Percentiles rank a stretch among this genome's conserved stretches.
These are phyloP conservation scores for Brachyopa scutellaris DNA, from an alignment of 2,888 invertebrate species.

Conservation along the genomic window DNA sequence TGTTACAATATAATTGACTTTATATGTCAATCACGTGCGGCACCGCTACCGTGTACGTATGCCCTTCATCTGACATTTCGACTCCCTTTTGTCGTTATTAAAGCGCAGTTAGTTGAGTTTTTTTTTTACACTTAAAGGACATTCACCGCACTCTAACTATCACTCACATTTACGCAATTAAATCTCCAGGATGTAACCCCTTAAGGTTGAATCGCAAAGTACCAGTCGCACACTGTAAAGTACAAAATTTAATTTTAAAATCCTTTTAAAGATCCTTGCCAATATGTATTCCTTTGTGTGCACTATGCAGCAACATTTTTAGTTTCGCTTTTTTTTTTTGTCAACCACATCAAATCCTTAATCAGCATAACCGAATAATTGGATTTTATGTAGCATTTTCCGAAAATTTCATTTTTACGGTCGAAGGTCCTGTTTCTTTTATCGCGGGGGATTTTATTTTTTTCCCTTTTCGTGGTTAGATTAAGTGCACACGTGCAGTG, in stretches of 20 bases:
- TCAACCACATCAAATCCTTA: slow-evolving; percentile 59
- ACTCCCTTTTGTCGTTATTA: slow-evolving; percentile 31
- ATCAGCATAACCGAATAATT: slow-evolving; percentile 72
- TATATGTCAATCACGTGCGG: slow-evolving; percentile 69
- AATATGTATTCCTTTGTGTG: neutral
- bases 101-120: slow-evolving; percentile 25
- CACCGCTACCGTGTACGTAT: slow-evolving; percentile 15
- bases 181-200: slow-evolving; percentile 37
- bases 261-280: slow-evolving; percentile 45
- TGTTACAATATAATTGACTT: slow-evolving; percentile 65
- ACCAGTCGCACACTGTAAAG: neutral
- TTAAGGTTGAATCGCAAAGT: neutral
- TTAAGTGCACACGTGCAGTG: slow-evolving; percentile 65
- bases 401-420: slow-evolving; percentile 29
- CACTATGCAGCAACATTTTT: neutral
- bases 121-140: neutral
- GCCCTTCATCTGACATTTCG: slow-evolving; percentile 34
- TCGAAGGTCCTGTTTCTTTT: slow-evolving; percentile 26
- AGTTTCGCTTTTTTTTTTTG: slow-evolving; percentile 12
- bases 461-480: slow-evolving; percentile 46
- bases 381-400: slow-evolving; percentile 66
- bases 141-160: slow-evolving; percentile 40
- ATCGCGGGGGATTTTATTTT: neutral
- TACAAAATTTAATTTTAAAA: slow-evolving; percentile 46
- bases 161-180: slow-evolving; percentile 45